phyloP scores from a whole-genome alignment of 2,888 invertebrate species.

The Stenotaenia linearis region DNA sequence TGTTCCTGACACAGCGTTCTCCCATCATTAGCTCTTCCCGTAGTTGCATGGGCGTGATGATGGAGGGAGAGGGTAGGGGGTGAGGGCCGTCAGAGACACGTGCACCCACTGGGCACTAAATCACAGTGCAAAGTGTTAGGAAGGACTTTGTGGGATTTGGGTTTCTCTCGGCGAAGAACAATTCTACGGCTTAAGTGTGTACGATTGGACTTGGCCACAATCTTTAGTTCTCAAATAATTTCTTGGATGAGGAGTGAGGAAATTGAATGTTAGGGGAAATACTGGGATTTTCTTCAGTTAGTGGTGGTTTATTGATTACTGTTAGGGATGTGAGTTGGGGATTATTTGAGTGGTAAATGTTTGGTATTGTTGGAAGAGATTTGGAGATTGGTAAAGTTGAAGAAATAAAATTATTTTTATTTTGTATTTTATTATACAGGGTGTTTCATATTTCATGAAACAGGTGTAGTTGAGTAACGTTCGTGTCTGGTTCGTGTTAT shows the following conservation, averaged over 20 bases:
- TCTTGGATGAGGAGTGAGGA: neutral
- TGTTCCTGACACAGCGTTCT: slow-evolving; percentile 9
- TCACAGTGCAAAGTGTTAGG: neutral
- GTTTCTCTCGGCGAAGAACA: neutral
- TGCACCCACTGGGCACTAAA: slow-evolving; percentile 3
- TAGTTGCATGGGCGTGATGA: neutral
- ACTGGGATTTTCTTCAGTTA: neutral
- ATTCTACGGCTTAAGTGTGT: neutral
- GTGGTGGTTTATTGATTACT: neutral
- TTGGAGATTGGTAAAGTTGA: too few relatives aligned
- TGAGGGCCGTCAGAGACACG: neutral
- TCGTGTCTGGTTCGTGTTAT: too few relatives aligned
- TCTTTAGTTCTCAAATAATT: neutral
- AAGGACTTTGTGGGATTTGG: neutral
- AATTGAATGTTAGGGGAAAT: neutral
- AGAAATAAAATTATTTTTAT: too few relatives aligned
- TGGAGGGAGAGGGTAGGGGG: neutral
- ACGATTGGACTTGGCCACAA: neutral
- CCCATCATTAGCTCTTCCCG: neutral
- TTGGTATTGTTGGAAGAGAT: too few relatives aligned
- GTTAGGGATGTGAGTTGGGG: too few relatives aligned
- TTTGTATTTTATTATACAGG: too few relatives aligned
- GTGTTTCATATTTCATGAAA: too few relatives aligned
- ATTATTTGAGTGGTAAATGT: too few relatives aligned
- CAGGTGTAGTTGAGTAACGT: too few relatives aligned